Evolutionary conservation across 2,113 vertebrate species (phyloP), one percentile per base, ranked within the genome.

Genomic region (Cephalopholis sonnerati): DNA sequence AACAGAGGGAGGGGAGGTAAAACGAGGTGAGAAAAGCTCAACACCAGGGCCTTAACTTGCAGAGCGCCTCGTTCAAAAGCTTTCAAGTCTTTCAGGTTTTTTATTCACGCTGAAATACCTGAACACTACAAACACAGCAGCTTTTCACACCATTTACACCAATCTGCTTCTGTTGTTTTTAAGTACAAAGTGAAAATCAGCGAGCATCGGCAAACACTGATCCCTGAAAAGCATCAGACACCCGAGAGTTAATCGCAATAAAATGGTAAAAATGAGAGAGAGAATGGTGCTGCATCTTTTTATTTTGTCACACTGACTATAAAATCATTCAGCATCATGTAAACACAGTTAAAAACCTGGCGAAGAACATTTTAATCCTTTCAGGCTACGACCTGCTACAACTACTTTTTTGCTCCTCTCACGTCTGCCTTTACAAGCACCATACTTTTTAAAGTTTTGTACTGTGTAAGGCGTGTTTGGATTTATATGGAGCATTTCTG

Each of bases 1-100:
- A 67, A 71, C 57, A 54, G 58, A 13, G 58, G 25, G 50, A 24
- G 0, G 29, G 67, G 41, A 67, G 74, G 54, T n/a, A 59, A 62
- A 39, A 65, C 2, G 7, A 79, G 75, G 79, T 1, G 58, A 72
- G 70, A 79, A 65, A 75, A 79, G 36, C 58, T 32, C 0, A n/a
- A 32, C 20, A 36, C 1, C 15, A 12, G 22, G 53, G n/a, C 46
- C 10, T 29, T 10, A 67, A 68, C 41, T 25, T 25, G 41, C 64
- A 57, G 53, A 44, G 36, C 29, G 12, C 41, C 74, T 71, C 27
- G 4, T 3, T 55, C 7, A 25, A 54, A 59, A 48, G 44, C 72
- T 51, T 69, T 39, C 5, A 18, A 29, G 39, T 57, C 15, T 57
- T 15, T 54, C 50, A 7, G 16, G 16, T 48, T 67, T 67, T 12